Evolutionary conservation across 2,113 vertebrate species (phyloP).

Genomic region (Edolisoma coerulescens): DNA sequence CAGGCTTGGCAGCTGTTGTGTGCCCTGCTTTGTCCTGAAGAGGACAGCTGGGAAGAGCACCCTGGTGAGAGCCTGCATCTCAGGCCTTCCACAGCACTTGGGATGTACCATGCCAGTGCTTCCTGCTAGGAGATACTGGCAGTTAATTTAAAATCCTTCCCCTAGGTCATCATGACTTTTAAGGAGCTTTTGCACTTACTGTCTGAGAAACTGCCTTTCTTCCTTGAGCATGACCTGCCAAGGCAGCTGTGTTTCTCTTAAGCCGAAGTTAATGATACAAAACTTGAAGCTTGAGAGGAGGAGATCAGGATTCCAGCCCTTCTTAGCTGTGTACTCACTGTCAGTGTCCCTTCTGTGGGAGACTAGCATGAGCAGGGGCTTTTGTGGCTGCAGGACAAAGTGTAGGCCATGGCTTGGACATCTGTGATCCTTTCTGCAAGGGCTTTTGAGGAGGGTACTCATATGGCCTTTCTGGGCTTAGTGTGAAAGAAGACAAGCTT

Average conservation of each 20-base stretch:
- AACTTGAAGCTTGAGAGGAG: not conserved
- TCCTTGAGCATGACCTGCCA: not conserved
- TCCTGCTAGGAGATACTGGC: not conserved
- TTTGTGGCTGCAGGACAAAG: not conserved
- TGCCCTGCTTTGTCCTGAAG: not conserved
- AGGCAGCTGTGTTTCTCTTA: slow-evolving; percentile 42
- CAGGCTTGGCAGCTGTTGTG: not conserved
- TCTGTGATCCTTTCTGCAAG: not conserved
- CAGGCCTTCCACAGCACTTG: not conserved
- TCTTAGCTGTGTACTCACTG: not conserved
- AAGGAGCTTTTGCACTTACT: not conserved
- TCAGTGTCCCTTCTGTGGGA: not conserved
- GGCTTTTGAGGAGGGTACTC: not conserved
- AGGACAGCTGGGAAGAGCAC: not conserved
- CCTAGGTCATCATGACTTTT: not conserved
- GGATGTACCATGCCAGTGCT: not conserved
- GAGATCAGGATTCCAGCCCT: not conserved
- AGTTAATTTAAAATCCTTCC: not conserved
- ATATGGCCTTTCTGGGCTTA: not conserved
- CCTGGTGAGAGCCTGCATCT: not conserved
- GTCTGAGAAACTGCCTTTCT: not conserved
- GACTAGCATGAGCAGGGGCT: not conserved
- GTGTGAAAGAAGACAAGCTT: not conserved
- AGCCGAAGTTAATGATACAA: not conserved
- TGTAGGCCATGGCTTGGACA: not conserved